A percentile compares a stretch with the other conserved stretches of the same genome.
phyloP scores from a whole-genome alignment of 2,888 invertebrate species.

The Didymodactylos carnosus region DNA sequence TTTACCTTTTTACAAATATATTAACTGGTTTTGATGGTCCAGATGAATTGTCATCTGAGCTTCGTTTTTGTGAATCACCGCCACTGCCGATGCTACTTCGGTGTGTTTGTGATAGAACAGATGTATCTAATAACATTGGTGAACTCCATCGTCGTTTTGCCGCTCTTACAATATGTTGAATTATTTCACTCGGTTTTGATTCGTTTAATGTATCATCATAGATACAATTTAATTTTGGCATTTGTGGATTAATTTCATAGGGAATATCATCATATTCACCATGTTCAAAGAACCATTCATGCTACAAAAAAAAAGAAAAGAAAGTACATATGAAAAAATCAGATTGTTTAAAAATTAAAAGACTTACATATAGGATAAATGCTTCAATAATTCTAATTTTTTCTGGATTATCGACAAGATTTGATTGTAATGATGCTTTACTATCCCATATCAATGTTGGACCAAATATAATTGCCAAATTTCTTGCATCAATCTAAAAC shows the following conservation, averaged over 20 bases:
- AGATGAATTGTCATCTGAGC: too few relatives aligned
- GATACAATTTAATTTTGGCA: not conserved
- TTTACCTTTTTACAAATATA: not conserved
- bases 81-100: too few relatives aligned
- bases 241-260: not conserved
- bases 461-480: slow-evolving; percentile 10
- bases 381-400: slow-evolving; percentile 2
- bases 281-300: not conserved
- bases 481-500: slow-evolving; percentile 1
- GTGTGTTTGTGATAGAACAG: too few relatives aligned
- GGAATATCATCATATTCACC: not conserved
- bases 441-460: slow-evolving; percentile 8
- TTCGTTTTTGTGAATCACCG: too few relatives aligned
- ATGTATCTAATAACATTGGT: not conserved
- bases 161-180: not conserved
- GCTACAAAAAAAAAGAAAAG: not conserved
- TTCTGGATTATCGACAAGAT: not conserved
- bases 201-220: not conserved
- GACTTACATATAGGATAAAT: slow-evolving; percentile 10
- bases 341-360: not conserved
- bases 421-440: slow-evolving; percentile 8
- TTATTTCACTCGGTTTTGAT: not conserved
- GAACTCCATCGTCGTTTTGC: not conserved
- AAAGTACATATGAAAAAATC: not conserved
- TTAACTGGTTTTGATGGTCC: not conserved